Percentiles rank a stretch among this genome's conserved stretches.
Conservation (phyloP, 2,797 vertebrate species). For the Alosa sapidissima region DNA sequence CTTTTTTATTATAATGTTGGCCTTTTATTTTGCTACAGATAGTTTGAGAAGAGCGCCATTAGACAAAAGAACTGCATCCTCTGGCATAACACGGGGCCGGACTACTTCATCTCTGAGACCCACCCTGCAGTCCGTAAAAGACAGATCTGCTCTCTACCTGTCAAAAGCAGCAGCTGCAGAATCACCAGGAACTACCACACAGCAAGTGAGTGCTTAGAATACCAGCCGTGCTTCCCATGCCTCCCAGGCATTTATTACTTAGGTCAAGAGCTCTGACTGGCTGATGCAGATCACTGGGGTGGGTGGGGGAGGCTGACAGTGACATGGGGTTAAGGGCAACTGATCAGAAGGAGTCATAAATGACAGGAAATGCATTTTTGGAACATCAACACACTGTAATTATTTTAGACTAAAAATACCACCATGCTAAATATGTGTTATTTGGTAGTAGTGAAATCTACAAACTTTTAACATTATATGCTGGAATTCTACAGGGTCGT, state of each 20-base stretch:
- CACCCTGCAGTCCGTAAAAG: constrained; percentile 72
- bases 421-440: not conserved
- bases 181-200: constrained; percentile 58
- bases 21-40: constrained; percentile 64
- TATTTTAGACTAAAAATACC: not conserved
- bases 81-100: constrained; percentile 60
- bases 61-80: constrained; percentile 55
- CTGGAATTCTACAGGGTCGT: constrained; percentile 39
- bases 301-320: not conserved
- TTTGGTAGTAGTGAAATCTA: not conserved
- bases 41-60: constrained; percentile 61
- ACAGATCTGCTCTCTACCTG: constrained; percentile 78
- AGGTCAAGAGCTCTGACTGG: constrained; percentile 51
- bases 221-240: constrained; percentile 56
- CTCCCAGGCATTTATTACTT: constrained; percentile 34
- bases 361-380: not conserved
- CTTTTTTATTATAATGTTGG: not conserved
- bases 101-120: constrained; percentile 47
- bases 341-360: not conserved
- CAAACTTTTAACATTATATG: not conserved
- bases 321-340: constrained; percentile 3
- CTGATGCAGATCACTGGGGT: constrained; percentile 20
- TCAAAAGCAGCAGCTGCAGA: constrained; percentile 71
- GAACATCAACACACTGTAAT: too few species aligned
- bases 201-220: constrained; percentile 74